phyloP scores from a whole-genome alignment of 1,140 invertebrate genomes.

The Archegozetes longisetosus region DNA sequence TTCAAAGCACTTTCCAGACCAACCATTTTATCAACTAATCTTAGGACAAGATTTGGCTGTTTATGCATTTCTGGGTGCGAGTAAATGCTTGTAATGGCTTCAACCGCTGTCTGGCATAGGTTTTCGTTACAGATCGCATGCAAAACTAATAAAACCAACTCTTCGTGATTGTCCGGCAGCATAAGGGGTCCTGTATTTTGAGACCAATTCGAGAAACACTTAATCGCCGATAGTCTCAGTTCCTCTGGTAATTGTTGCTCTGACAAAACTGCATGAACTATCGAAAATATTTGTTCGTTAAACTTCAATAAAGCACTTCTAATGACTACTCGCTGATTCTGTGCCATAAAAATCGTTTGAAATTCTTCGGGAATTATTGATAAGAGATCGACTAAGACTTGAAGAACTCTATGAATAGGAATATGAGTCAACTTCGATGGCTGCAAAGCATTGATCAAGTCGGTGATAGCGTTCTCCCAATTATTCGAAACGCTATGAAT shows the following conservation, averaged over 20 bases:
- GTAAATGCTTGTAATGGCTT: slow-evolving; percentile 40
- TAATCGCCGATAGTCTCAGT: slow-evolving; percentile 33
- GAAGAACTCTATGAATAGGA: slow-evolving; percentile 33
- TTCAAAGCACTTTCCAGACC: slow-evolving; percentile 28
- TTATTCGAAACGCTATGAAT: slow-evolving; percentile 41
- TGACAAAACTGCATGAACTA: slow-evolving; percentile 18
- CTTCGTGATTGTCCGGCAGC: slow-evolving; percentile 17
- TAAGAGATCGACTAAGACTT: slow-evolving; percentile 50
- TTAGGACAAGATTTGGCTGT: slow-evolving; percentile 34
- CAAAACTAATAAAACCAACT: slow-evolving; percentile 30
- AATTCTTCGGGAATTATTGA: slow-evolving; percentile 63
- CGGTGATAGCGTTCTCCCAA: slow-evolving; percentile 46
- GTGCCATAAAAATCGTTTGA: slow-evolving; percentile 33
- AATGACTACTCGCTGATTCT: slow-evolving; percentile 30
- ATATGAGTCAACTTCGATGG: slow-evolving; percentile 30
- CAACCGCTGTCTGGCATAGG: slow-evolving; percentile 42
- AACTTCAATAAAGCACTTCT: slow-evolving; percentile 33
- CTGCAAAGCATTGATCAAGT: slow-evolving; percentile 45
- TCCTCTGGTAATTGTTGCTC: slow-evolving; percentile 19
- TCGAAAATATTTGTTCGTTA: slow-evolving; percentile 16
- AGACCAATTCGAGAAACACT: slow-evolving; percentile 46
- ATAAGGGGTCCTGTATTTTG: slow-evolving; percentile 31
- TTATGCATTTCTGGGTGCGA: slow-evolving; percentile 34
- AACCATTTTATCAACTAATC: slow-evolving; percentile 34
- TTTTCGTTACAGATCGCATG: slow-evolving; percentile 27